These are phyloP conservation scores for Carposina sasakii DNA, from an alignment of 1,140 invertebrate species.

Conservation along the genomic window DNA sequence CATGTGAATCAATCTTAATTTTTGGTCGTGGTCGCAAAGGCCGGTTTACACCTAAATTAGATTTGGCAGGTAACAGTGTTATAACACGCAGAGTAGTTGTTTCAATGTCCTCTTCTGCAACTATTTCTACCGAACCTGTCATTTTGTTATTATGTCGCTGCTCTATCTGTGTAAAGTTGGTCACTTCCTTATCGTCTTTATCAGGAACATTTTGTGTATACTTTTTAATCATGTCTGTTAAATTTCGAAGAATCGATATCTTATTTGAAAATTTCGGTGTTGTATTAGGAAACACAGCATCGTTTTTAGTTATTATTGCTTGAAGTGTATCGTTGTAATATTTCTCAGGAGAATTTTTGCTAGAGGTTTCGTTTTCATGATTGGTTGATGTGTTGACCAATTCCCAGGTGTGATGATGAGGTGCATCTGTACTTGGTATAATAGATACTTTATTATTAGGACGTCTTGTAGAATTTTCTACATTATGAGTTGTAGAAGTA, in stretches of 20 bases:
- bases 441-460: conserved; percentile 66
- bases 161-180: conserved; percentile 33
- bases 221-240: conserved; percentile 60
- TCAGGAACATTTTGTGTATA: conserved; percentile 40
- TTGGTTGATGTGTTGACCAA: conserved; percentile 64
- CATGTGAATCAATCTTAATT: conserved; percentile 31
- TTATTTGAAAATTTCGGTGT: conserved; percentile 65
- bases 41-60: conserved; percentile 74
- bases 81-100: conserved; percentile 63
- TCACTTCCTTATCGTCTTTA: conserved; percentile 18
- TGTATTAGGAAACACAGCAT: conserved; percentile 57
- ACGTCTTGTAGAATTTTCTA: conserved; percentile 54
- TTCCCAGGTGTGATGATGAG: conserved; percentile 67
- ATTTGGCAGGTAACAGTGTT: conserved; percentile 76
- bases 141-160: conserved; percentile 39
- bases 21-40: conserved; percentile 72
- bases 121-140: conserved; percentile 55
- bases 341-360: conserved; percentile 59
- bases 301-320: conserved; percentile 69
- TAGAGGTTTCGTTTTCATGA: conserved; percentile 48
- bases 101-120: conserved; percentile 57
- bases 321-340: conserved; percentile 70
- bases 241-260: conserved; percentile 53
- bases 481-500: conserved; percentile 22
- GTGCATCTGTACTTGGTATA: conserved; percentile 51